Base-by-base conservation (phyloP, 53 echinoderm and acorn worm genomes). In the Hippasteria phrygiana region DNA sequence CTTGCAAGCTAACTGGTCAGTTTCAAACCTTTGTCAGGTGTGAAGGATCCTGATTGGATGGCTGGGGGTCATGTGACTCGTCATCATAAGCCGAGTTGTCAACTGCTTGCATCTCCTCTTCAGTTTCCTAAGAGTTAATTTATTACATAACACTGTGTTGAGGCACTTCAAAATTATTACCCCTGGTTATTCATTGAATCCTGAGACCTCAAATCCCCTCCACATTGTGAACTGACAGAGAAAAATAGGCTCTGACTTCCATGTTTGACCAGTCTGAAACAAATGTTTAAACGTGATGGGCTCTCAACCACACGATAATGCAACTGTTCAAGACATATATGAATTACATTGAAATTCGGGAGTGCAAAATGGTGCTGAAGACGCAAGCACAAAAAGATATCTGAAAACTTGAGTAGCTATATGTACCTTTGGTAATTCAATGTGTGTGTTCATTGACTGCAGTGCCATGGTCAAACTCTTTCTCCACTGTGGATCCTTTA, bases 391-490 rank as follows among this genome's bases (percentile, higher is more conserved):
- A 59, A 18, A 24, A 20, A 59, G 59, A 18, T 4, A 8, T 24
- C 4, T 50, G 39, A 16, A 13, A 13, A 0, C 13, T 0, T 10
- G 13, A 40, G 0, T 11, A 56, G 65, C 11, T 1, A 14, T 43
- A 38, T 20, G 3, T 51, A 85, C 85, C 71, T 50, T 85, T 37
- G 85, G 85, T 36, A 85, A 18, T 70, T 85, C 85, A 48, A 85
- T 85, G 27, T 85, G 85, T 11, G 85, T 85, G 70, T 85, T 85
- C 85, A 85, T 85, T 1, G 85, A 85, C 22, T 85, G 85, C 46
- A 85, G 39, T 12, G 85, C 85, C 85, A 85, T 85, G 70, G 64
- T 85, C 13, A 85, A 50, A 28, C 85, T 85, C 24, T 85, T 64
- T 16, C 85, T 33, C 85, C 85, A 85, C 38, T 69, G 70, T 53